Base-by-base conservation (phyloP, 1,140 invertebrate species). In the Hetaerina americana region DNA sequence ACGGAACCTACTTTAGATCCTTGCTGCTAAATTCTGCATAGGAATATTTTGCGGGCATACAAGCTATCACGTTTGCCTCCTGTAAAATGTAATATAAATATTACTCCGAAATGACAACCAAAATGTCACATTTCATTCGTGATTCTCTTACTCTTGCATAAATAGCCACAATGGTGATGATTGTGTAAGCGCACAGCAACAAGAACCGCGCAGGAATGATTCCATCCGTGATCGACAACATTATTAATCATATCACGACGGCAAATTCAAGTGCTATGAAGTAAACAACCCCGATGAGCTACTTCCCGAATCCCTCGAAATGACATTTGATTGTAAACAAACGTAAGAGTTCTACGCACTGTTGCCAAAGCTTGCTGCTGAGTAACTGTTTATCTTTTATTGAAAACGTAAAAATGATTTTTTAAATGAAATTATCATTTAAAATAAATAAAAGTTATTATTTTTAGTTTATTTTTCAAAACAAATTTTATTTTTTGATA, bases 241-340 rank as follows among this genome's bases (percentile, higher is more conserved):
- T 57, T 57, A 18, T 57, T 2, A 18, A 12, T 57, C 40, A 57
- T 57, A 80, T 69, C 5, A 77, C 80, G n/a, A n/a, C n/a, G n/a
- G n/a, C n/a, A n/a, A n/a, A n/a, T n/a, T n/a, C n/a, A n/a, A n/a
- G n/a, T n/a, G n/a, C n/a, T n/a, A n/a, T n/a, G n/a, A n/a, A n/a
- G n/a, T n/a, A n/a, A n/a, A n/a, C n/a, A n/a, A n/a, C n/a, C n/a
- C n/a, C n/a, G n/a, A n/a, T n/a, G n/a, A n/a, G n/a, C n/a, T n/a
- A n/a, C n/a, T n/a, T 57, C 2, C 40, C 40, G 10, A 57, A 57
- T 57, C n/a, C n/a, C n/a, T n/a, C n/a, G n/a, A n/a, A 5, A 57
- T 57, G 40, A 5, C 40, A 10, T 57, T 2, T 57, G 2, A 1
- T n/a, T 5, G 40, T 57, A 57, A 57, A 57, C 40, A 2, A 57